Base-by-base conservation (phyloP, 2,797 vertebrate species). In the Coendou prehensilis region DNA sequence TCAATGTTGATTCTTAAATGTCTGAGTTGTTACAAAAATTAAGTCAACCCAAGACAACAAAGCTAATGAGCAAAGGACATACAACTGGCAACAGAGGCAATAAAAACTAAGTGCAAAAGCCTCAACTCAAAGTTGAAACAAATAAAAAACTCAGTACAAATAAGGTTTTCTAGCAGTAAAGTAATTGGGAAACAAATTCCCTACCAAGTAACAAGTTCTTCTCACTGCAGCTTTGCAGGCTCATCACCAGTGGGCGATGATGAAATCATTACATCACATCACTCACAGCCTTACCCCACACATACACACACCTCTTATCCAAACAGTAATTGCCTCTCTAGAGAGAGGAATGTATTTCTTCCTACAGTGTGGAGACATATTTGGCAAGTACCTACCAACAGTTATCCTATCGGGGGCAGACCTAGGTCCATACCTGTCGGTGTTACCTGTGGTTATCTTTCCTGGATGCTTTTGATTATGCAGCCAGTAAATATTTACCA, bases 201-300 rank as follows among this genome's bases (percentile, higher is more conserved):
- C 54, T 20, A 92, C 54, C 64, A 56, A 82, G 26, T 67, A 73
- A 50, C 64, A 75, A 93, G 67, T 73, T 81, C 89, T 94, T 67
- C 82, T n/a, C 88, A 91, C 37, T 1, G 8, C 83, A 87, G 87
- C 54, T 91, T 95, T 95, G 91, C 93, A 95, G n/a, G 63, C 80
- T 91, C 91, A 91, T 93, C 75, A 92, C 89, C 96, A 93, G 50
- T 41, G 56, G n/a, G 30, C 86, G 95, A 97, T 98, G 98, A 98
- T 97, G 97, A 98, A 98, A 98, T 45, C 9, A 94, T 96, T 98
- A 96, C 98, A 98, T 97, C 98, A 98, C 76, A 95, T 97, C 90
- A 91, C 92, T 94, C 52, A 78, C 96, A 96, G 96, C 90, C 73
- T 88, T 76, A 78, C 59, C 93, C 90, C 71, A 64, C 83, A 91